Evolutionary conservation across 2,797 vertebrate species (phyloP), one percentile per base, ranked within the genome.

Genomic region (Brotula barbata): DNA sequence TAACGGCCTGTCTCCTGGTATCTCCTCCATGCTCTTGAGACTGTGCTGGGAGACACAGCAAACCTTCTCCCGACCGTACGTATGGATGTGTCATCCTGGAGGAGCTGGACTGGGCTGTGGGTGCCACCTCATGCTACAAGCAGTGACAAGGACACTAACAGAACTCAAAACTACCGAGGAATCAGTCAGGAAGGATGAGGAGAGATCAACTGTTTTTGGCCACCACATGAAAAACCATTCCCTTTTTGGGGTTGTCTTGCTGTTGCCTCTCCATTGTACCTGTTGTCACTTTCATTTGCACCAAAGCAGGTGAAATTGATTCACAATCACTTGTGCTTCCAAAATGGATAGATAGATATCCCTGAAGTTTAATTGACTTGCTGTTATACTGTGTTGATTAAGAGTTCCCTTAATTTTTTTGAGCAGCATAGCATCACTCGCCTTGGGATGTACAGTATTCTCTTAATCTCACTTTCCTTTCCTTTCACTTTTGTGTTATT

Each of bases 271-370:
- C 17, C 28, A n/a, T 8, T 51, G 13, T 16, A 46, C 60, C 33
- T 20, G 33, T 31, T 45, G 31, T 36, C n/a, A 39, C 44, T 23
- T 58, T 58, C 17, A 45, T 45, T 57, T 45, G 42, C 44, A 39
- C 33, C 57, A 41, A 59, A 41, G 16, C 45, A 49, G 46, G 23
- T 59, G 25, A 34, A 50, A 50, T 11, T 39, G 16, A 63, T 43
- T 60, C 10, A 49, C 48, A 42, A 44, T 31, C 9, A 9, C 20
- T 31, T 33, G 3, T 21, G 2, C 19, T 50, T 16, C 31, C 31
- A 20, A 50, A 36, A 7, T 36, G 13, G 13, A 36, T 33, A 51
- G 46, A 28, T 37, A 14, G 19, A 37, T 51, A 51, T 51, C 19
- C 48, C 19, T 21, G 48, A 51, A 21, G 33, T 51, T 37, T 37